Evolutionary conservation across 2,888 invertebrate species (phyloP).

Genomic region (Eupelmus urozonus): DNA sequence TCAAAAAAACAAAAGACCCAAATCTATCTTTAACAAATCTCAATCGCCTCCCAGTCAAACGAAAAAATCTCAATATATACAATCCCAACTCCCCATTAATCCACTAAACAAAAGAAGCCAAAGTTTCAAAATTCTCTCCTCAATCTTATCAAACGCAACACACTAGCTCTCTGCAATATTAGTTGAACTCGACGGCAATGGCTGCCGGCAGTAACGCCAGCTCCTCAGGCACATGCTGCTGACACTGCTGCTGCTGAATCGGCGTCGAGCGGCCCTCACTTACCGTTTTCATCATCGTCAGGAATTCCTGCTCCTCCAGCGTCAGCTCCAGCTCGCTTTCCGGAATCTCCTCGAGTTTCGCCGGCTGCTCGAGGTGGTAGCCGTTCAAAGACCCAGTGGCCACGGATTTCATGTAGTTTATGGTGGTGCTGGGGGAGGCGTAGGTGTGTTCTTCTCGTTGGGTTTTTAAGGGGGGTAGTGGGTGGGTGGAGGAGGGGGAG

Average conservation of each 20-base stretch:
- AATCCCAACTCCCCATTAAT: too few relatives aligned
- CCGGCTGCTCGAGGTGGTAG: neutral
- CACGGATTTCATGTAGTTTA: conserved; percentile 47
- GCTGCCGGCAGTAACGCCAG: conserved; percentile 38
- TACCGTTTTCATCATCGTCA: conserved; percentile 49
- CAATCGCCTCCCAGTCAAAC: neutral
- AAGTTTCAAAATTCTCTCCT: neutral
- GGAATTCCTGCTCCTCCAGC: conserved; percentile 42
- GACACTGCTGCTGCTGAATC: too few relatives aligned
- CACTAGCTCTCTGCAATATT: conserved; percentile 5
- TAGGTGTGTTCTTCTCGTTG: conserved; percentile 55
- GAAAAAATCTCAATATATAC: conserved; percentile 11
- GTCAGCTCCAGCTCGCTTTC: neutral
- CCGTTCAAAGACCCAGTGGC: conserved; percentile 30
- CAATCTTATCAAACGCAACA: too few relatives aligned
- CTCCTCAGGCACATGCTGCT: too few relatives aligned
- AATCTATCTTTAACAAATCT: too few relatives aligned
- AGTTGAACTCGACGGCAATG: conserved; percentile 49
- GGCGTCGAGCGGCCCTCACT: conserved; percentile 36
- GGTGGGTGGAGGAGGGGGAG: neutral
- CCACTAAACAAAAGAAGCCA: neutral
- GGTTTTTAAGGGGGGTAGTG: conserved; percentile 4
- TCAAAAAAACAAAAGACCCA: too few relatives aligned
- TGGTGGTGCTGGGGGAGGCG: conserved; percentile 7
- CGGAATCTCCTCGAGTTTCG: neutral